A percentile compares a stretch with the other conserved stretches of the same genome.
These are phyloP conservation scores for Perdita meconis DNA, from an alignment of 2,888 invertebrate species.

Conservation along the genomic window DNA sequence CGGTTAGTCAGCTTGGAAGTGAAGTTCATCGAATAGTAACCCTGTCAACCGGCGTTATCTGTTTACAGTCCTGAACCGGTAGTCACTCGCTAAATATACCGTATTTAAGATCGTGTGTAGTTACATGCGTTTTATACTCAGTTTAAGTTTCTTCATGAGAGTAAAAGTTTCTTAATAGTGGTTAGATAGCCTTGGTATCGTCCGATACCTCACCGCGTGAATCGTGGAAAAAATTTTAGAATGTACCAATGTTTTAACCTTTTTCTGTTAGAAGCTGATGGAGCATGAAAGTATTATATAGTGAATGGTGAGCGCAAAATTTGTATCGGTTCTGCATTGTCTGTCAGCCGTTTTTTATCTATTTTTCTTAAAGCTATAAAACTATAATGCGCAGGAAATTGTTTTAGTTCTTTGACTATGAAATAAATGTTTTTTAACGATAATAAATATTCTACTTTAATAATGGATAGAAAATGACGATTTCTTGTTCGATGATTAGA, in stretches of 20 bases:
- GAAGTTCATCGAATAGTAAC: slow-evolving; percentile 36
- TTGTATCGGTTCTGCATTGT: no score
- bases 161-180: slow-evolving; percentile 45
- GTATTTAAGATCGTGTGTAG: slow-evolving; percentile 29
- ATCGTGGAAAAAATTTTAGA: not conserved
- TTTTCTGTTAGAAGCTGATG: not conserved
- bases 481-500: no score
- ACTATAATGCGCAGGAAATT: no score
- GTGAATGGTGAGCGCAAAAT: no score
- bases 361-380: no score
- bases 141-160: slow-evolving; percentile 16
- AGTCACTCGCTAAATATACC: slow-evolving; percentile 58
- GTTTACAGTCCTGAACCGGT: slow-evolving; percentile 53
- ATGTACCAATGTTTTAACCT: not conserved
- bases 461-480: no score
- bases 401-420: no score
- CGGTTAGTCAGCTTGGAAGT: slow-evolving; percentile 22
- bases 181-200: slow-evolving; percentile 64
- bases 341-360: no score
- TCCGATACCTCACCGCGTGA: slow-evolving; percentile 47
- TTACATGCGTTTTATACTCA: slow-evolving; percentile 9
- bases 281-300: slow-evolving; percentile 5
- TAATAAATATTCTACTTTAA: no score
- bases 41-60: slow-evolving; percentile 57
- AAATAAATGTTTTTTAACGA: no score